Percentiles rank a stretch among this genome's conserved stretches.
phyloP scores from a whole-genome alignment of 2,113 vertebrate species.

The Stercorarius parasiticus region DNA sequence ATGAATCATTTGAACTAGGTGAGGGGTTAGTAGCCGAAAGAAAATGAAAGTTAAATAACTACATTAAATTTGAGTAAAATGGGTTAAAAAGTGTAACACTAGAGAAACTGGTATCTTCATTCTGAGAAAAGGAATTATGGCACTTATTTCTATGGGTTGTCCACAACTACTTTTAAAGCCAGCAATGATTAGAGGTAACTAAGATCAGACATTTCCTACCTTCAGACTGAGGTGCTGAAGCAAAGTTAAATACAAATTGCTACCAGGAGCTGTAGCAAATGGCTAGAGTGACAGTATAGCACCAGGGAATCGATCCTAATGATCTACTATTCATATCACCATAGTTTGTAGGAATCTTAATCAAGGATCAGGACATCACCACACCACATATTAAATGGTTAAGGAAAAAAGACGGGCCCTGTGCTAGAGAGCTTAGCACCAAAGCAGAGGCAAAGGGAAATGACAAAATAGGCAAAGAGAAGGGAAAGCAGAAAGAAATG shows the following conservation, averaged over 20 bases:
- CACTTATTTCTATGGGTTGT: background rate
- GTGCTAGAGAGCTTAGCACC: background rate
- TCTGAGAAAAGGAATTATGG: background rate
- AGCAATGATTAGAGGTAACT: background rate
- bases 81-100: slow-evolving; percentile 40
- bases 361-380: background rate
- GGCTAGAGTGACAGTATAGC: background rate
- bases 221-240: background rate
- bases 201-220: background rate
- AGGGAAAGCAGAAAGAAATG: background rate
- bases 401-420: background rate
- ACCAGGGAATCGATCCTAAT: background rate
- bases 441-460: background rate
- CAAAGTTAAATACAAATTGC: background rate
- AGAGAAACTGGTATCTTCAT: background rate
- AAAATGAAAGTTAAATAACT: slow-evolving; percentile 62
- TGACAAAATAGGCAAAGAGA: background rate
- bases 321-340: background rate
- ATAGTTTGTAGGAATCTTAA: background rate
- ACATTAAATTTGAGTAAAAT: slow-evolving; percentile 44
- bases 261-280: background rate
- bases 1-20: slow-evolving; percentile 81
- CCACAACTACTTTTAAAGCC: background rate
- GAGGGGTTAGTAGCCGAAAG: slow-evolving; percentile 76
- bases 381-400: background rate